These are phyloP conservation scores for Willisornis vidua DNA, from an alignment of 2,113 vertebrate species.

Conservation along the genomic window DNA sequence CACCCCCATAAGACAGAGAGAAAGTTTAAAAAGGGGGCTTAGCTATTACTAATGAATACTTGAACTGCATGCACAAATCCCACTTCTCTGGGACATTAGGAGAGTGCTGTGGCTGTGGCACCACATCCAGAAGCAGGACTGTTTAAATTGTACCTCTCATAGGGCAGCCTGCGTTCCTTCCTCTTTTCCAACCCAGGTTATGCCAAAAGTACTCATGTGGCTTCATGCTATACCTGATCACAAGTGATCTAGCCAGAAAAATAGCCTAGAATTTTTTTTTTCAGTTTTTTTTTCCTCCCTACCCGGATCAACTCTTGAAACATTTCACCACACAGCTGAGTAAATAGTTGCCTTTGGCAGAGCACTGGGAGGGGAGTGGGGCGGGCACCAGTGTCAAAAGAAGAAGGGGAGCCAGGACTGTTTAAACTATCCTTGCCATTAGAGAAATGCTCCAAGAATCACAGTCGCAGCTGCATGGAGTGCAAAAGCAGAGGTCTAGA, in stretches of 20 bases:
- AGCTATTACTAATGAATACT: neutral
- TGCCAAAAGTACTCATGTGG: neutral
- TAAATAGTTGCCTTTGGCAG: slow-evolving; percentile 45
- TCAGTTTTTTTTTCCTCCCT: neutral
- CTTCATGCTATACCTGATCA: neutral
- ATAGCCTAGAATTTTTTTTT: neutral
- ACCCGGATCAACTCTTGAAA: neutral
- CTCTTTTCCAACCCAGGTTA: neutral
- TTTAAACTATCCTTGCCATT: neutral
- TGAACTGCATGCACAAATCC: neutral
- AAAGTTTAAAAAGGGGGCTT: neutral
- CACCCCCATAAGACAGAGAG: neutral
- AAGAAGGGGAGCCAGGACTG: neutral
- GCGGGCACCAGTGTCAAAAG: neutral
- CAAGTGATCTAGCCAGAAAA: neutral
- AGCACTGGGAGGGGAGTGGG: neutral
- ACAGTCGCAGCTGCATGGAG: neutral
- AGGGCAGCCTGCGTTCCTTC: neutral
- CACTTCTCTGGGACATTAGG: neutral
- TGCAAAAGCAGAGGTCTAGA: neutral
- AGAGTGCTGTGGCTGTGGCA: neutral
- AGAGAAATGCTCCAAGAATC: neutral
- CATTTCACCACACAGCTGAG: neutral
- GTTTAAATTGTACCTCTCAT: neutral
- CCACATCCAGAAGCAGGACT: neutral